Base-by-base conservation (phyloP, 2,113 vertebrate genomes). In the Ictidomys tridecemlineatus region DNA sequence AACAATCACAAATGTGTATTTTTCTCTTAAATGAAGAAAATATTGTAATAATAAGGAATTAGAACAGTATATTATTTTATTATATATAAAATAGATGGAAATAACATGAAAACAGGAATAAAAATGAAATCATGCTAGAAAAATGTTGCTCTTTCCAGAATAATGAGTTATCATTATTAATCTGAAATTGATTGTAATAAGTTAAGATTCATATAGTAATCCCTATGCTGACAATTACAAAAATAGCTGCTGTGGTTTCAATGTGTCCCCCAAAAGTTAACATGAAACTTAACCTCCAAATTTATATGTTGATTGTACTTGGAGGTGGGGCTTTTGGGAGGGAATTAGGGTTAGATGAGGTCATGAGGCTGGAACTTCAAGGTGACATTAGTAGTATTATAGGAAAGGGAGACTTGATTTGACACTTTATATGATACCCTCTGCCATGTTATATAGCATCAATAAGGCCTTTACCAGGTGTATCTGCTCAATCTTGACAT, bases 101-200 rank as follows among this genome's bases (percentile, higher is more conserved):
- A 48, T 73, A 56, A 72, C 20, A 69, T 8, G 51, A 70, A 91
- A 42, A 7, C 13, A 61, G 32, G 11, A 93, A 79, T 86, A 56
- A 26, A 95, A 93, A 85, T 51, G 2, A 74, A 95, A 39, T 5
- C 4, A n/a, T 39, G 39, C 2, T 61, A 1, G 5, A 93, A 26
- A 83, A 97, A 48, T 65, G 12, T 74, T 53, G 26, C n/a, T 45
- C n/a, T n/a, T 89, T 87, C 10, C 18, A 76, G 45, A 94, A 84
- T n/a, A n/a, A n/a, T n/a, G n/a, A n/a, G n/a, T n/a, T n/a, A n/a
- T 67, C 37, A 76, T 12, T n/a, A 77, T 63, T 89, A 61, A 67
- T 1, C 22, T 45, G 8, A 48, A 67, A 37, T 37, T 82, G 51
- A 91, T 37, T 69, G 30, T 3, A 4, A 18, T 28, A 73, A 93